phyloP scores from a whole-genome alignment of 2,797 vertebrate species.

The Orientallactaga sibirica region DNA sequence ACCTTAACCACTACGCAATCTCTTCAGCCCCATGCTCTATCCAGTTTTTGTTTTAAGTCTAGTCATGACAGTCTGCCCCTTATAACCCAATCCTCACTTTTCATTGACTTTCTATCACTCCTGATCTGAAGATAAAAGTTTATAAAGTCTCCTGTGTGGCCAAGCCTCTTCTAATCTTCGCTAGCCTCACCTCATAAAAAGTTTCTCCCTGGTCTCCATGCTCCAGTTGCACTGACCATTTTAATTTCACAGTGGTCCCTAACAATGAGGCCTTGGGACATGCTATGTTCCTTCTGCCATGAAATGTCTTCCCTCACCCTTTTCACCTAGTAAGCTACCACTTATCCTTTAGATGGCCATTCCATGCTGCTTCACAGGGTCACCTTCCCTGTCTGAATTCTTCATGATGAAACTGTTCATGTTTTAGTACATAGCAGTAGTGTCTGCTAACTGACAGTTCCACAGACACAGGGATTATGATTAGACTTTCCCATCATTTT shows the following conservation, averaged over 20 bases:
- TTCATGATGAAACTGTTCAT: background rate
- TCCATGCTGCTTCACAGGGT: constrained; percentile 2
- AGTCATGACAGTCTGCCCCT: background rate
- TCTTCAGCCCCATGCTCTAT: background rate
- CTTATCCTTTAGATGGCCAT: background rate
- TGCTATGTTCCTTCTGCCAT: background rate
- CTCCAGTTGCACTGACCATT: background rate
- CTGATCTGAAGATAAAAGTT: background rate
- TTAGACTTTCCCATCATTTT: background rate
- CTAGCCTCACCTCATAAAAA: background rate
- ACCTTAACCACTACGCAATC: too few species aligned
- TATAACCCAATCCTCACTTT: background rate
- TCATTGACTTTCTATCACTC: constrained; percentile 45
- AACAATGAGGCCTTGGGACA: background rate
- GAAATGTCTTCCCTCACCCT: background rate
- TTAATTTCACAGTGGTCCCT: background rate
- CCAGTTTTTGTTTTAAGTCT: background rate
- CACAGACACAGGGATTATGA: constrained; percentile 1
- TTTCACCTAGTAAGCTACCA: background rate
- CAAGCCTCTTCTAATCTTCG: background rate
- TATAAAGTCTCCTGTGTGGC: background rate
- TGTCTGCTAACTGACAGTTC: constrained; percentile 38
- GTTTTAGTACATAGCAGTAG: background rate
- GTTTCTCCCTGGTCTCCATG: background rate
- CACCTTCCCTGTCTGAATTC: background rate